Base-by-base conservation (phyloP, 1,140 invertebrate species). In the Drosophila asahinai region DNA sequence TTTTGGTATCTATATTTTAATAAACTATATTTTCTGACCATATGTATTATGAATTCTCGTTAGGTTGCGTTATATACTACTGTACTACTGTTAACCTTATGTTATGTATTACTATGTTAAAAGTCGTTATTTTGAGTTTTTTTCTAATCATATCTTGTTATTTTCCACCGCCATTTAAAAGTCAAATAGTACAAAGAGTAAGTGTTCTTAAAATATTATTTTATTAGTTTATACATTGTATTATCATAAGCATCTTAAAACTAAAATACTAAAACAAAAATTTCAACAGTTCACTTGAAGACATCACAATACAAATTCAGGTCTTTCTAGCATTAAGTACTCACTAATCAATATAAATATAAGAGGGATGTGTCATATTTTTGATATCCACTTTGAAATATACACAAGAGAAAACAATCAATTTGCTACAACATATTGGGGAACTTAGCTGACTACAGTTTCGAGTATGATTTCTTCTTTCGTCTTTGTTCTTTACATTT, bases 261-360 rank as follows among this genome's bases (percentile, higher is more conserved):
- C 59, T 72, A 78, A 61, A 80, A 80, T 79, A 79, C 76, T 80
- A 84, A 89, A 79, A 79, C 81, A 81, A 81, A 81, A 89, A 89
- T 89, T 89, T 90, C 86, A 89, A 89, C 84, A 89, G 81, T 90
- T 84, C 74, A 89, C 84, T 89, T 87, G 74, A 90, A 81, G 74
- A 79, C 84, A 89, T 89, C 86, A 89, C 84, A 89, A 84, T 84
- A 76, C 73, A 68, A 84, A 90, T 75, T 71, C 47, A 63, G 82
- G 73, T 75, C 66, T 72, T 86, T 61, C 45, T 67, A 54, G 51
- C 49, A 65, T 78, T 68, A 49, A 72, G 74, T 80, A 80, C 70
- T 72, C 14, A 77, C 80, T 87, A 89, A 84, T 73, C 77, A 83
- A 84, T 83, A 89, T 89, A 87, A 83, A 71, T 71, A 70, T 67